Base-by-base conservation (phyloP, 2,113 vertebrate genomes). In the Mastomys natalensis region DNA sequence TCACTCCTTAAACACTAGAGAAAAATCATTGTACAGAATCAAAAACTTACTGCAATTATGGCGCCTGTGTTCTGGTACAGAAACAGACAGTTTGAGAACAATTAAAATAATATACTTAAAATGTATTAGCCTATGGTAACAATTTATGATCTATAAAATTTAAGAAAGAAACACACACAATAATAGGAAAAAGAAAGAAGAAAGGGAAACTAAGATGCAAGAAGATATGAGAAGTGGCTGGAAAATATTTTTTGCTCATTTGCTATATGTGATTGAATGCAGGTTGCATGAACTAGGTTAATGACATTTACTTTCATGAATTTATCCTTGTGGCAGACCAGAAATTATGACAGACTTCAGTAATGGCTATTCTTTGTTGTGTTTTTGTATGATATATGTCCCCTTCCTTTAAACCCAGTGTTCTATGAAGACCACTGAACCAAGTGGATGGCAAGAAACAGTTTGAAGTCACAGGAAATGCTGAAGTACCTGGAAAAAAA, bases 401-500 rank as follows among this genome's bases (percentile, higher is more conserved):
- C 12, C 8, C 11, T 40, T 64, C 16, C 62, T 37, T 21, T 5
- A 34, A 43, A 2, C 0, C 4, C 22, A 48, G n/a, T 8, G 2
- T 5, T 34, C 31, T 64, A 13, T 10, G 16, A n/a, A 31, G 7
- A 17, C 26, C 26, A 7, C 4, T 24, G 43, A 19, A 66, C 2
- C 8, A 43, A 4, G 1, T 4, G 5, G 0, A 3, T 85, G 60
- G 16, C 7, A 3, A n/a, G 31, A 62, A 51, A 7, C 45, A 37
- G 15, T 22, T 37, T 60, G 17, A 43, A 16, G 5, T 37, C 31
- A 7, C 1, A 21, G 3, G 48, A 58, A 2, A 62, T 31, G 81
- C 16, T 8, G 45, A 40, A n/a, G 8, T 12, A 21, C 24, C 53
- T 21, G 43, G 31, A n/a, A 53, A 43, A 51, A 7, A 22, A 53